Percentiles rank a stretch among this genome's conserved stretches.
Conservation (phyloP, 1,140 invertebrate species). For the Drosophila triauraria region DNA sequence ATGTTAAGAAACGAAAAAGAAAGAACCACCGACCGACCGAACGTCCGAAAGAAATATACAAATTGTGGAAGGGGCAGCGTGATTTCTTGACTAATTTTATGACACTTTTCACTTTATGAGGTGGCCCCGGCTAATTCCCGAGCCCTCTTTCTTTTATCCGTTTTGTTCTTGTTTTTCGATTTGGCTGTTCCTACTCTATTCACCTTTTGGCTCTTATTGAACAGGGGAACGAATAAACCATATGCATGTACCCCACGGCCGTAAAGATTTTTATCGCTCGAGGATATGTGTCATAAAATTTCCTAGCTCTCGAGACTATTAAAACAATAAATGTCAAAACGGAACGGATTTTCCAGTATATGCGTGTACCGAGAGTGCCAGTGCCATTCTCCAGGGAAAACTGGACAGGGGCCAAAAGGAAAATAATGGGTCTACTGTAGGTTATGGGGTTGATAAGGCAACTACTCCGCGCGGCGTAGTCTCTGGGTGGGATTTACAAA, state of each 20-base stretch:
- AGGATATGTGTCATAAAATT: conserved; percentile 67
- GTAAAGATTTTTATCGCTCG: conserved; percentile 73
- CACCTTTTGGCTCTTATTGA: conserved; percentile 54
- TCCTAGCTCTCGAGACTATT: conserved; percentile 60
- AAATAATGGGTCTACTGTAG: conserved; percentile 30
- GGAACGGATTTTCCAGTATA: conserved; percentile 53
- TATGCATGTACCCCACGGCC: conserved; percentile 42
- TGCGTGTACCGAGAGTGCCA: conserved; percentile 33
- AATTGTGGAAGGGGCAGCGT: conserved; percentile 53
- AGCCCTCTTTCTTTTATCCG: conserved; percentile 33
- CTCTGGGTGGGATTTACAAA: conserved; percentile 9
- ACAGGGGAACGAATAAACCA: conserved; percentile 30
- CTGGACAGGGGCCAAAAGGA: conserved; percentile 35
- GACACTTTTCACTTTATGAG: conserved; percentile 82
- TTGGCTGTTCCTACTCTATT: conserved; percentile 20
- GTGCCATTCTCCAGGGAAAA: conserved; percentile 33
- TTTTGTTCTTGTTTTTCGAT: conserved; percentile 14
- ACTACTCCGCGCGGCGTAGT: conserved; percentile 8
- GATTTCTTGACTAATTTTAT: conserved; percentile 84
- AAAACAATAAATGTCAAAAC: conserved; percentile 82
- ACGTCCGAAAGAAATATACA: conserved; percentile 21
- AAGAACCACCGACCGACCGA: conserved; percentile 16
- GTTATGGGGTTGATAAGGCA: conserved; percentile 33
- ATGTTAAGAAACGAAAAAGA: conserved; percentile 22
- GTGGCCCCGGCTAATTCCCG: conserved; percentile 57